These are phyloP conservation scores for Camponotus floridanus DNA, from an alignment of 1,140 invertebrate species.

Conservation along the genomic window DNA sequence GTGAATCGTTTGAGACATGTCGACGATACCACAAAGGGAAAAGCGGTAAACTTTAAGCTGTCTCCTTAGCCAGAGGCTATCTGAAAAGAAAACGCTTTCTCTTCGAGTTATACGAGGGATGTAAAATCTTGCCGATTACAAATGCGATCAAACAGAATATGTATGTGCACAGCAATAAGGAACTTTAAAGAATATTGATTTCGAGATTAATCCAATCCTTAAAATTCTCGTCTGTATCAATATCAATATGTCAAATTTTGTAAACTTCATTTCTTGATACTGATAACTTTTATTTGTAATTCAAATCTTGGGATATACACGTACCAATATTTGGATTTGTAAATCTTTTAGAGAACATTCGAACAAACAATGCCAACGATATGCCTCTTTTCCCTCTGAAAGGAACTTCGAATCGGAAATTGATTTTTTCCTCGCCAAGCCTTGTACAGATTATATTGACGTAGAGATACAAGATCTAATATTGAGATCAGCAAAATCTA, in stretches of 20 bases:
- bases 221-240: not conserved
- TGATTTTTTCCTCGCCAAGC: not conserved
- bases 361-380: slow-evolving; percentile 2
- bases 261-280: not conserved
- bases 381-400: not conserved
- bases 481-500: not conserved
- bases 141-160: slow-evolving; percentile 9
- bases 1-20: slow-evolving; percentile 71
- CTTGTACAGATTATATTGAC: not conserved
- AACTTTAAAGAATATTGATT: slow-evolving; percentile 27
- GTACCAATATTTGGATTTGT: not conserved
- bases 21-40: slow-evolving; percentile 75
- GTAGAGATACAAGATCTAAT: not conserved
- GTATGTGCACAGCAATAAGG: not conserved
- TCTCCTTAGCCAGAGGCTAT: slow-evolving; percentile 74
- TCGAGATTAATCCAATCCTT: not conserved
- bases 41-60: slow-evolving; percentile 77
- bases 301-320: not conserved
- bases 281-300: not conserved
- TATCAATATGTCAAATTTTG: not conserved
- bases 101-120: slow-evolving; percentile 16
- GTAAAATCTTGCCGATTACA: slow-evolving; percentile 55
- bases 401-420: not conserved
- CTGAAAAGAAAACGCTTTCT: slow-evolving; percentile 43
- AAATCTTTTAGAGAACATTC: not conserved